These are phyloP conservation scores for Pseudomyrmex cubaensis DNA, from an alignment of 1,140 invertebrate genomes.

Conservation along the genomic window DNA sequence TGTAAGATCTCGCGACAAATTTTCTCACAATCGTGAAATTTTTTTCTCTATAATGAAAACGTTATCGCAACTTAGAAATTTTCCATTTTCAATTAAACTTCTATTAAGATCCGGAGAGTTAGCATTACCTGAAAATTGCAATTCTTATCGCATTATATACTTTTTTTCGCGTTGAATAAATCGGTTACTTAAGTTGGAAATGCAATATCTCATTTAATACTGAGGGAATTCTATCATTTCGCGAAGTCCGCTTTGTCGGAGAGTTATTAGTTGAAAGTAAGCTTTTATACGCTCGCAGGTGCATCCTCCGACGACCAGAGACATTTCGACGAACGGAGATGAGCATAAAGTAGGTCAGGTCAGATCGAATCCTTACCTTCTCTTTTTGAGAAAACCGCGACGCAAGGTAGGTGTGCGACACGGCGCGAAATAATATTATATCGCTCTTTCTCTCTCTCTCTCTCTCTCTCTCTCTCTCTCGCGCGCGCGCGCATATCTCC, in stretches of 20 bases:
- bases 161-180: slow-evolving; percentile 9
- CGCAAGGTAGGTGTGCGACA: slow-evolving; percentile 72
- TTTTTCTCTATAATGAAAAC: not conserved
- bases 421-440: slow-evolving; percentile 38
- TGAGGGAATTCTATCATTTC: slow-evolving; percentile 6
- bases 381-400: slow-evolving; percentile 78
- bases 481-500: not conserved
- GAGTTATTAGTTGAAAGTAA: slow-evolving; percentile 30
- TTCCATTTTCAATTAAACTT: slow-evolving; percentile 16
- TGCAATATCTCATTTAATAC: slow-evolving; percentile 35
- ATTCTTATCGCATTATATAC: not conserved
- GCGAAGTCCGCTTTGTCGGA: slow-evolving; percentile 11
- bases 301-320: slow-evolving; percentile 72
- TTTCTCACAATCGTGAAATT: not conserved
- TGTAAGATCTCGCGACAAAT: not conserved
- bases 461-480: not conserved
- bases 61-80: not conserved
- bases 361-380: slow-evolving; percentile 76
- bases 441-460: not conserved
- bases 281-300: slow-evolving; percentile 73
- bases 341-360: slow-evolving; percentile 48
- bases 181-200: slow-evolving; percentile 20
- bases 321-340: slow-evolving; percentile 32
- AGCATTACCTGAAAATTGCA: not conserved
- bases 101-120: not conserved